A percentile compares a stretch with the other conserved stretches of the same genome.
phyloP scores from a whole-genome alignment of 2,113 vertebrate genomes.

The Grus americana region DNA sequence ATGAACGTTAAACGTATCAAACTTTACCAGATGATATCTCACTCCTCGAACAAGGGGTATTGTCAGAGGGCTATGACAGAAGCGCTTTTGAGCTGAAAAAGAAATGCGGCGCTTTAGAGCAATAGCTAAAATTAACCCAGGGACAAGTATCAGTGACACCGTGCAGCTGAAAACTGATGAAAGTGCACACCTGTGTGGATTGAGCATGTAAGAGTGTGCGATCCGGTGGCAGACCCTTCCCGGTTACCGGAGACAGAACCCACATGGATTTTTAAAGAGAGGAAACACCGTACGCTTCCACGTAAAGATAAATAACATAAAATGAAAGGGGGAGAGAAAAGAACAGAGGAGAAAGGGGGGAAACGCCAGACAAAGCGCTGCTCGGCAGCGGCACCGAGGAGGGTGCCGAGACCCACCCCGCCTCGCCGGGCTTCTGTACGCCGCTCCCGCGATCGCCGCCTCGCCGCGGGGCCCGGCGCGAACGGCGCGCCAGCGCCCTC shows the following conservation, averaged over 20 bases:
- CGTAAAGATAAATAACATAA: neutral
- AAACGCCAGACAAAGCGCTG: neutral
- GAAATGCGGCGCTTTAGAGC: neutral
- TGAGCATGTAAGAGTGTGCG: constrained; percentile 33
- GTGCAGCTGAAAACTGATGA: constrained; percentile 57
- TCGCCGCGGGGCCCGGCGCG: neutral
- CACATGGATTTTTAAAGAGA: neutral
- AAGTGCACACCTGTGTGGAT: constrained; percentile 74
- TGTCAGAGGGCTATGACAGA: neutral
- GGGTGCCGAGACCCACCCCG: neutral
- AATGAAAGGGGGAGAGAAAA: accelerated
- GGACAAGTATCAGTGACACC: neutral
- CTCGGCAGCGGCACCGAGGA: neutral
- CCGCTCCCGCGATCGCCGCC: neutral
- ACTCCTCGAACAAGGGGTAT: neutral
- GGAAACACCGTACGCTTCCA: accelerated
- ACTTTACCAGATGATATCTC: neutral
- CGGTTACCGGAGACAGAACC: neutral
- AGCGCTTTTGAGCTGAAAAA: neutral
- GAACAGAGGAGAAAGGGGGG: too few species aligned
- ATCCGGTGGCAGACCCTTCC: neutral
- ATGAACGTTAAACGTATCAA: neutral
- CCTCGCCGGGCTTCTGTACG: neutral
- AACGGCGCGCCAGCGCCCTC: neutral
- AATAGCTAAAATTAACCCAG: neutral